phyloP scores from a whole-genome alignment of 2,888 invertebrate species.

The Drosophila colorata region DNA sequence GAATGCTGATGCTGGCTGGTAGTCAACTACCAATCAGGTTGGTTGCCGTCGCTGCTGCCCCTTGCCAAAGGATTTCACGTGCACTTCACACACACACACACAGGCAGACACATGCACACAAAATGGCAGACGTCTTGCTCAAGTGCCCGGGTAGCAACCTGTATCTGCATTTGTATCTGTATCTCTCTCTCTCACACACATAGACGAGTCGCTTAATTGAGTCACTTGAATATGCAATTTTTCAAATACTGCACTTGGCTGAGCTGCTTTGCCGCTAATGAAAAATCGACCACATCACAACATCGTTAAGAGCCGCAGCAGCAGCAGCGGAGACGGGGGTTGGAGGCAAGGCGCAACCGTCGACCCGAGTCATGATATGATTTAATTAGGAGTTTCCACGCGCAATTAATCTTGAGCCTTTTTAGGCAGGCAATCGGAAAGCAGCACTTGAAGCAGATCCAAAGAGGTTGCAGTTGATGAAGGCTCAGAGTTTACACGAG shows the following conservation, averaged over 20 bases:
- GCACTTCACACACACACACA: slow-evolving; percentile 58
- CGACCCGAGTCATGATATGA: slow-evolving; percentile 69
- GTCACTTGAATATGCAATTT: slow-evolving; percentile 80
- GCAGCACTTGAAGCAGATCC: slow-evolving; percentile 43
- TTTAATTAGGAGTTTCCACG: slow-evolving; percentile 83
- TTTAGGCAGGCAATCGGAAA: slow-evolving; percentile 40
- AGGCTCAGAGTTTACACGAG: slow-evolving; percentile 33
- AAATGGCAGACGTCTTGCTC: slow-evolving; percentile 79
- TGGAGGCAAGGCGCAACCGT: slow-evolving; percentile 5
- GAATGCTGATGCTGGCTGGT: slow-evolving; percentile 61
- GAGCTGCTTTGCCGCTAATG: slow-evolving; percentile 42
- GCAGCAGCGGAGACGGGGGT: too few species aligned
- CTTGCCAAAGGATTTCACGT: slow-evolving; percentile 79
- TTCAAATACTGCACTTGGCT: slow-evolving; percentile 66
- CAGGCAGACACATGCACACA: slow-evolving; percentile 39
- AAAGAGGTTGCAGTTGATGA: slow-evolving; percentile 5
- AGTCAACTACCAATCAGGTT: slow-evolving; percentile 83
- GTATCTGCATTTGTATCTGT: slow-evolving; percentile 44
- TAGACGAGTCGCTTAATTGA: slow-evolving; percentile 65
- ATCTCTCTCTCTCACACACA: slow-evolving; percentile 10
- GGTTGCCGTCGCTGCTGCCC: slow-evolving; percentile 67
- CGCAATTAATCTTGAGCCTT: slow-evolving; percentile 81
- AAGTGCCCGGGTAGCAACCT: slow-evolving; percentile 68
- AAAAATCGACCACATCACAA: slow-evolving; percentile 70
- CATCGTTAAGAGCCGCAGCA: slow-evolving; percentile 65